These are phyloP conservation scores for Abrostola tripartita DNA, from an alignment of 2,888 invertebrate genomes.

Conservation along the genomic window DNA sequence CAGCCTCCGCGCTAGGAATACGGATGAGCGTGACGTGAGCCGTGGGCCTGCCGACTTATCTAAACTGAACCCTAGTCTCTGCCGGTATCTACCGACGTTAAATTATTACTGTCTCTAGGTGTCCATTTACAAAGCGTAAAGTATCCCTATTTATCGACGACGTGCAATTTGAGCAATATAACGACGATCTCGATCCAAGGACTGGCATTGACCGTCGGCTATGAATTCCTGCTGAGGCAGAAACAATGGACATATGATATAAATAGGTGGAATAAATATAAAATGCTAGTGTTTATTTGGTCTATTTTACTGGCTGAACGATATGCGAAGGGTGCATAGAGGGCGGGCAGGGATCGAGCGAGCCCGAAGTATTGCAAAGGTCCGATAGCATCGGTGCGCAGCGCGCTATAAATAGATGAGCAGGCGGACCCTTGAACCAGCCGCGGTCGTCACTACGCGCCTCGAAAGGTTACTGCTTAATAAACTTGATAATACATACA, in stretches of 20 bases:
- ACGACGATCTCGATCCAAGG: conserved; percentile 68
- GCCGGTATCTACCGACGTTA: conserved; percentile 63
- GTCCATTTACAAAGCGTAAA: conserved; percentile 62
- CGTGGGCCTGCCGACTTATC: conserved; percentile 63
- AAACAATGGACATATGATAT: conserved; percentile 86
- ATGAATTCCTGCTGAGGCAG: conserved; percentile 79
- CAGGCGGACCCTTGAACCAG: conserved; percentile 86
- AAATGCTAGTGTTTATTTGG: conserved; percentile 78
- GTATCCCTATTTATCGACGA: conserved; percentile 61
- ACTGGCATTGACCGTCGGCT: conserved; percentile 75
- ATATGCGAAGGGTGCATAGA: conserved; percentile 83
- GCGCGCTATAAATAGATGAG: conserved; percentile 85
- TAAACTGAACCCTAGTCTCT: conserved; percentile 59
- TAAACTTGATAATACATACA: conserved; percentile 43
- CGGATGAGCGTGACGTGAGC: conserved; percentile 82
- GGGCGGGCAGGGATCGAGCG: conserved; percentile 82
- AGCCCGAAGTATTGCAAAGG: conserved; percentile 73
- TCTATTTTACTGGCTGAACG: conserved; percentile 83
- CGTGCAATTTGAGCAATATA: conserved; percentile 74
- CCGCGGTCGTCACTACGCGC: conserved; percentile 77
- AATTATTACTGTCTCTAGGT: conserved; percentile 63
- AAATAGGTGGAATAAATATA: conserved; percentile 85
- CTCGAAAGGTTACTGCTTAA: conserved; percentile 70
- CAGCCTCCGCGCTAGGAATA: conserved; percentile 81
- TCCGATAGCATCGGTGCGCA: conserved; percentile 81